Base-by-base conservation (phyloP, 2,113 vertebrate species). In the Poicephalus meyeri region DNA sequence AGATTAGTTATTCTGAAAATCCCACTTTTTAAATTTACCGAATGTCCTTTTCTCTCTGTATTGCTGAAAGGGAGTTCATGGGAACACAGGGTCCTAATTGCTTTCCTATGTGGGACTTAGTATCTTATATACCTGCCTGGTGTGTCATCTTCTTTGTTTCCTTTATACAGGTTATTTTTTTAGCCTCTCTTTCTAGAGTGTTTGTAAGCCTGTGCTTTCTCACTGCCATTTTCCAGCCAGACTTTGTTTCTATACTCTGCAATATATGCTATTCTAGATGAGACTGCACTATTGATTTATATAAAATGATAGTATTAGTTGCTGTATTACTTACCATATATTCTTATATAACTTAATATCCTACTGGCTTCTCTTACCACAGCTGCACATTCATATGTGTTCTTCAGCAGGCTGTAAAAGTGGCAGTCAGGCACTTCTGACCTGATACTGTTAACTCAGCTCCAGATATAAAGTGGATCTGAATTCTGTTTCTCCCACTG, bases 401-500 rank as follows among this genome's bases (percentile, higher is more conserved):
- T 70, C 58, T 72, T 86, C 71, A 6, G 1, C 29, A 53, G 41
- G 49, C 25, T 93, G 42, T 90, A 49, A 88, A 96, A 91, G 58
- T 37, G 49, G 31, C 50, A 86, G 41, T 56, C 31, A 49, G 42
- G 7, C n/a, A 19, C 52, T 76, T 86, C 60, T 90, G 76, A 55
- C 46, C 35, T 53, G n/a, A 35, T 80, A 42, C 10, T 56, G 70
- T 86, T 93, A 80, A 37, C 31, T 80, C 19, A 4, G 60, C 77
- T 71, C 25, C 53, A 55, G 66, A 39, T 31, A 6, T 70, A 74
- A 63, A 24, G 31, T 24, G 31, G 26, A 12, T 88, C 50, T 84
- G 83, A 95, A 96, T 80, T 86, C 86, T 91, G 28, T 80, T 92
- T 93, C 33, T 82, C 18, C 39, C 29, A 19, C 39, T 91, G 35